Evolutionary conservation across 2,888 invertebrate genomes (phyloP), one percentile per base, ranked within the genome.

Genomic region (Platynereis dumerilii): DNA sequence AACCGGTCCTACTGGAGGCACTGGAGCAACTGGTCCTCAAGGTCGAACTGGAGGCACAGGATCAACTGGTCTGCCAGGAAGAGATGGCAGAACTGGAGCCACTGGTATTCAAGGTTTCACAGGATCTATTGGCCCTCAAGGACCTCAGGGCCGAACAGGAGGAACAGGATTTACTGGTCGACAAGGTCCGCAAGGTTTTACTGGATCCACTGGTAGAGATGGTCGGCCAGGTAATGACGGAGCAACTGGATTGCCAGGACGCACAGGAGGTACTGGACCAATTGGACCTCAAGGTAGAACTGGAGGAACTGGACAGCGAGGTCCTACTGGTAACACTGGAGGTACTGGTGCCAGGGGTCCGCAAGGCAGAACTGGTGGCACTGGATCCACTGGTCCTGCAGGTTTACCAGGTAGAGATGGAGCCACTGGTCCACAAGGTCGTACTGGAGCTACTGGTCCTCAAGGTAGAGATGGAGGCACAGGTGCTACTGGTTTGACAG

Each of bases 391-490:
- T 22, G 61, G 61, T 42, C 24, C 28, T 5, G 2, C 28, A 17
- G 62, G 62, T 2, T 12, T 1, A 2, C 26, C 27, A 2, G 62
- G 62, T 27, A 24, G 56, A 12, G 54, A 39, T 15, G 61, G 61
- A 2, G 39, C 24, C 7, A 61, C 61, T 10, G 61, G 61, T 7
- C 39, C 61, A 2, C 3, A 2, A 3, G 61, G 61, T 22, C 42
- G 28, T 22, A 62, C 62, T 12, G 62, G 62, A 34, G 29, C 45
- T 2, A 45, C 64, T 22, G 72, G 72, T 62, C 29, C 39, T 34
- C 45, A 59, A 44, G 71, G 68, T 2, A 52, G 65, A 26, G 60
- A 55, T 56, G 69, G 64, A 29, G 12, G 26, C 15, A 63, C 64
- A 12, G 61, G 70, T 61, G 24, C 48, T n/a, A 44, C 56, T 26